Evolutionary conservation across 2,113 vertebrate species (phyloP).

Genomic region (Scytalopus superciliaris): DNA sequence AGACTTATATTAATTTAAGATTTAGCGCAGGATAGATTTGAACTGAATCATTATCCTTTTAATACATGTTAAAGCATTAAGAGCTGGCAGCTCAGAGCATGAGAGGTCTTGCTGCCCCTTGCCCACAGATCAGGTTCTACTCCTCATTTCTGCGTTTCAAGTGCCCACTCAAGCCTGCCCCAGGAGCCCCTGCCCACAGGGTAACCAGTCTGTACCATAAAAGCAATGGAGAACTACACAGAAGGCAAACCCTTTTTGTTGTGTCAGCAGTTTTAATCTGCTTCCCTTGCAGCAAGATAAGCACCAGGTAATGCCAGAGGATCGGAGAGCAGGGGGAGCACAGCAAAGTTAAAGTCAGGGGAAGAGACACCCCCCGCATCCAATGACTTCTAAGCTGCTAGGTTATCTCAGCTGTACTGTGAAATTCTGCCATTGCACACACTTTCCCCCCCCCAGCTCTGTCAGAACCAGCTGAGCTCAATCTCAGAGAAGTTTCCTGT

Average conservation of each 20-base stretch:
- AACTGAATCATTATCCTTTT: neutral
- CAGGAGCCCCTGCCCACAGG: neutral
- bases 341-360: neutral
- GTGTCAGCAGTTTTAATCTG: neutral
- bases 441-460: neutral
- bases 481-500: neutral
- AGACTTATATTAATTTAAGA: neutral
- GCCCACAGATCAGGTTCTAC: neutral
- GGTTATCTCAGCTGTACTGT: neutral
- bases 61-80: neutral
- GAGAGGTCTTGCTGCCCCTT: neutral
- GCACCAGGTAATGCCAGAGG: neutral
- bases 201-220: neutral
- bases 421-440: neutral
- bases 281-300: neutral
- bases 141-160: neutral
- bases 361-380: neutral
- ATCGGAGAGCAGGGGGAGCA: neutral
- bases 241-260: neutral
- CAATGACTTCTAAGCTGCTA: neutral
- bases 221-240: neutral
- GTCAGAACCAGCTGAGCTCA: neutral
- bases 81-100: neutral
- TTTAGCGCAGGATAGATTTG: neutral
- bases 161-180: rapidly evolving